A percentile compares a stretch with the other conserved stretches of the same genome.
Evolutionary conservation across 2,797 vertebrate genomes (phyloP).

Genomic region (Antennarius maculatus): DNA sequence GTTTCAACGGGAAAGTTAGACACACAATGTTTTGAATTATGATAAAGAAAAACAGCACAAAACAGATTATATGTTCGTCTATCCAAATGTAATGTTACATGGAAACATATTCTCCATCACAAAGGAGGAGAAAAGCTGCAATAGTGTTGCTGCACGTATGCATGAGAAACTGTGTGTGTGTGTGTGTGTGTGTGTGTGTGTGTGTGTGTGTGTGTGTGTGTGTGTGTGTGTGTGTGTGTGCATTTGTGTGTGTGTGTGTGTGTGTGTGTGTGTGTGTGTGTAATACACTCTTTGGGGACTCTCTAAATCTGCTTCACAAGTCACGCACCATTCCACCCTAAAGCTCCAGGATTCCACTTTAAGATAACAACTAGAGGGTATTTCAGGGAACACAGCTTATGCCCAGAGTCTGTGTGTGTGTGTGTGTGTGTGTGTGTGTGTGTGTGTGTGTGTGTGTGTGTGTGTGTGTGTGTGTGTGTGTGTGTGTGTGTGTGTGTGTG

Average conservation of each 20-base stretch:
- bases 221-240: slow-evolving; percentile 6
- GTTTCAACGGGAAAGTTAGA: not conserved
- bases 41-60: not conserved
- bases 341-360: slow-evolving; percentile 66
- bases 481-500: too few species aligned
- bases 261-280: slow-evolving; percentile 11
- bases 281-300: slow-evolving; percentile 39
- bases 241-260: not conserved
- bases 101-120: not conserved
- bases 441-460: not conserved
- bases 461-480: too few species aligned
- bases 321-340: slow-evolving; percentile 57
- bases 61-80: not conserved
- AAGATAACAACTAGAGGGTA: slow-evolving; percentile 70
- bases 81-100: not conserved
- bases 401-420: slow-evolving; percentile 25
- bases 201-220: slow-evolving; percentile 10
- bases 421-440: too few species aligned
- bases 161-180: not conserved
- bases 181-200: slow-evolving; percentile 9
- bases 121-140: not conserved
- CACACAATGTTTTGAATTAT: too few species aligned
- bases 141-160: not conserved
- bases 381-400: slow-evolving; percentile 62
- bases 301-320: slow-evolving; percentile 63